Evolutionary conservation across 2,113 vertebrate genomes (phyloP), one percentile per base, ranked within the genome.

Genomic region (Apus apus): DNA sequence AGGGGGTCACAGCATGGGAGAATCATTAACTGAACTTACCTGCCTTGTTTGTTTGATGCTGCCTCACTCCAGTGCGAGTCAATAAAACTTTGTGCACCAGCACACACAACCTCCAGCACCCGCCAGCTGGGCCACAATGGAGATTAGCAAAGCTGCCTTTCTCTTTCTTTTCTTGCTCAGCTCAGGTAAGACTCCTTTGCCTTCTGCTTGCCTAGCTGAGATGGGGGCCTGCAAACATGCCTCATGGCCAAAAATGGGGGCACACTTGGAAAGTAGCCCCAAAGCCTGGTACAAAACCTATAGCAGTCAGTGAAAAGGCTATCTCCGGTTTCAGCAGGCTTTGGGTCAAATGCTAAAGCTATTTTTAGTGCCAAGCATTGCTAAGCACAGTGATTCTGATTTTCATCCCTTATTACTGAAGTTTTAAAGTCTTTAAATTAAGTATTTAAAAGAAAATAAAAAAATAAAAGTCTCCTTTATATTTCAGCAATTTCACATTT

Each of bases 1-100:
- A 65, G 64, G 87, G 67, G 51, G 40, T 25, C 81, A 75, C 26
- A 64, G n/a, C 50, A 53, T 0, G 1, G 54, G 97, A 85, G 45
- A 98, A 98, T 98, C 3, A 98, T 98, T 98, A 98, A 98, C 97
- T 85, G 46, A 46, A 64, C 46, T 70, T 17, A 26, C 62, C 71
- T 57, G 51, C 74, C 90, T 92, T 87, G 34, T 96, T 95, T 97
- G 95, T 79, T 96, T 70, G 94, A 89, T 74, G 70, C 92, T 15
- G 20, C 85, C 84, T 96, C 95, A 70, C 60, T 92, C 50, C 79
- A 65, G 25, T 26, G 45, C 1, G 0, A 96, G 95, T 97, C 97
- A 96, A 93, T 67, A 95, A 95, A 96, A 96, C 94, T 96, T 92
- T 70, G 87, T 78, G 81, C 92, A 75, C 26, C 3, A 32, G 88